These are phyloP conservation scores for Gryllus bimaculatus DNA, from an alignment of 1,140 invertebrate genomes.

Conservation along the genomic window DNA sequence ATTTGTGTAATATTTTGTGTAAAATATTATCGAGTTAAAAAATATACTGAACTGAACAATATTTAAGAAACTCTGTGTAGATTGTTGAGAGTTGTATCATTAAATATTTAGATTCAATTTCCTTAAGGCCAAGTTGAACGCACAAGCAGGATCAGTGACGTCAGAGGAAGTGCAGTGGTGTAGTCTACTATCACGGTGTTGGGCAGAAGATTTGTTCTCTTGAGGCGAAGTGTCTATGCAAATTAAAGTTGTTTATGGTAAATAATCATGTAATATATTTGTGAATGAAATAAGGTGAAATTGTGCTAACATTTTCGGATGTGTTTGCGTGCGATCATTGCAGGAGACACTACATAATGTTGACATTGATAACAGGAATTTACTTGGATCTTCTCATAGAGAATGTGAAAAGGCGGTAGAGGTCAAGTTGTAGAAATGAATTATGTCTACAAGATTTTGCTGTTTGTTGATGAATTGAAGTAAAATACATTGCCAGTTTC, in stretches of 20 bases:
- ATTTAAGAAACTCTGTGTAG: background rate
- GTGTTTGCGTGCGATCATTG: background rate
- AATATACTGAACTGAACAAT: background rate
- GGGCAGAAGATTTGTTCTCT: background rate
- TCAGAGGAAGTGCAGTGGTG: conserved; percentile 18
- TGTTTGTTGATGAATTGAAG: too few relatives aligned
- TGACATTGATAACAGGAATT: conserved; percentile 6
- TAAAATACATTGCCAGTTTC: too few relatives aligned
- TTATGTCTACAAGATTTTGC: background rate
- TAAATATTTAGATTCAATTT: background rate
- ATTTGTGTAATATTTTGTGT: background rate
- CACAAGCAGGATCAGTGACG: conserved; percentile 20
- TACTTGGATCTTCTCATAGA: background rate
- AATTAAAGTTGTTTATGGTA: background rate
- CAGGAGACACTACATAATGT: background rate
- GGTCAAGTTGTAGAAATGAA: conserved; percentile 16
- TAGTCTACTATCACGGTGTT: conserved; percentile 10
- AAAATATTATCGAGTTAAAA: background rate
- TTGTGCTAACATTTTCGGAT: background rate
- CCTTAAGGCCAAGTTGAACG: conserved; percentile 17
- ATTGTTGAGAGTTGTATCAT: background rate
- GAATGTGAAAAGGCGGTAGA: conserved; percentile 20
- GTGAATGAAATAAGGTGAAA: too few relatives aligned
- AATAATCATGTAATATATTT: background rate
- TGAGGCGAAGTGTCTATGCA: background rate